Conservation (phyloP, 1,140 invertebrate genomes). For the Asobara japonica region DNA sequence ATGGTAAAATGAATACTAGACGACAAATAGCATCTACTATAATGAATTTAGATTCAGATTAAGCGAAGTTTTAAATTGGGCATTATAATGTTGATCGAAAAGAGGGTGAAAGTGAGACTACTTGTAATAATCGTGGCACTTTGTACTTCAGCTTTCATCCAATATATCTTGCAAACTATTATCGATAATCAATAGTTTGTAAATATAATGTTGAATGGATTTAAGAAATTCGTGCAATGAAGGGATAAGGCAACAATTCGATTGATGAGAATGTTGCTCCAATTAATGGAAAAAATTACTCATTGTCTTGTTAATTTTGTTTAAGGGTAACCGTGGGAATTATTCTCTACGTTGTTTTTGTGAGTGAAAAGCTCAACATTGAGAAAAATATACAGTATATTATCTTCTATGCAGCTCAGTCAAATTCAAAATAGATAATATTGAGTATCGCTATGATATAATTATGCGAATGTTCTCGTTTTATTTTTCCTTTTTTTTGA, state of each 20-base stretch:
- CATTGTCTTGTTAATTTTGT: background rate
- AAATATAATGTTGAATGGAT: background rate
- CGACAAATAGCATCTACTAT: background rate
- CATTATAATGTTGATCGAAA: background rate
- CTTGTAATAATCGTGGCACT: background rate
- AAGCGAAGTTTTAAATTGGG: background rate
- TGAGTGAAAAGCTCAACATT: conserved; percentile 63
- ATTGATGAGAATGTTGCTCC: conserved; percentile 22
- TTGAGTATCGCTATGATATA: conserved; percentile 49
- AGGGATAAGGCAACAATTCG: conserved; percentile 12
- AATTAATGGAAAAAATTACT: conserved; percentile 7
- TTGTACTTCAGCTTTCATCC: conserved; percentile 9
- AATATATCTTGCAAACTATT: background rate
- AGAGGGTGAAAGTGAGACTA: background rate
- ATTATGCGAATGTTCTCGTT: conserved; percentile 52
- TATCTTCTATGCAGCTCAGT: conserved; percentile 56
- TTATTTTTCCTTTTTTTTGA: conserved; percentile 31
- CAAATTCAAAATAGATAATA: conserved; percentile 61
- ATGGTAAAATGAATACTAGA: background rate
- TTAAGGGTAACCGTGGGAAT: background rate
- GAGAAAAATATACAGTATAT: conserved; percentile 63
- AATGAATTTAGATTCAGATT: background rate
- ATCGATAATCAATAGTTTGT: background rate
- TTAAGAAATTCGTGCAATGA: background rate
- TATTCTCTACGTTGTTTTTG: conserved; percentile 47